Base-by-base conservation (phyloP, 2,797 vertebrate species). In the Potorous gilbertii region DNA sequence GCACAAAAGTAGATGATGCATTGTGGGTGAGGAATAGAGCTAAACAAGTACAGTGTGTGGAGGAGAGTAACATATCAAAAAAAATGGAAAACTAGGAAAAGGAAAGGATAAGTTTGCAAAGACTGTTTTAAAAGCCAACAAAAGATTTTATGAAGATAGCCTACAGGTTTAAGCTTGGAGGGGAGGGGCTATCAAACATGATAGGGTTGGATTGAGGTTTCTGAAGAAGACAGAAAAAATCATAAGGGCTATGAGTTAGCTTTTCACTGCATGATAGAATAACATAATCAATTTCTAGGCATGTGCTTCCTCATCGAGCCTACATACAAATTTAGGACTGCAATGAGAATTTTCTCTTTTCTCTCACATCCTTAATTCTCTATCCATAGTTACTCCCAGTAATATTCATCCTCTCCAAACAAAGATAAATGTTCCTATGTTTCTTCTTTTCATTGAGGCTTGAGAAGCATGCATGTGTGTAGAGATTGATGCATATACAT, bases 321-420 rank as follows among this genome's bases (percentile, higher is more conserved):
- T 87, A 9, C 40, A 55, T 95, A 28, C 95, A 91, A 91, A 54
- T 28, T 94, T 12, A 34, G 54, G 90, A 59, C 2, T 52, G n/a
- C 66, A 96, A 59, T 14, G 90, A 90, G 18, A 90, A 94, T 95
- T 95, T 90, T 95, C 27, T 91, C 29, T 54, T 95, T 89, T 95
- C 18, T 90, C 29, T 54, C n/a, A 92, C 3, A 56, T 27, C 90
- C 90, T 81, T 94, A 62, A 94, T 90, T 94, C 96, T 95, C 93
- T 74, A 91, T 54, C 90, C 50, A 93, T n/a, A 95, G 56, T 31
- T 97, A 14, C 13, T 54, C 54, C 92, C 55, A 18, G 87, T 90
- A 95, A 74, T 54, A 29, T 94, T 95, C 93, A 95, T 55, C 50
- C 29, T 5, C 2, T 94, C 6, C 3, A 27, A 93, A 62, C 90